These are phyloP conservation scores for Clamator glandarius DNA, from an alignment of 2,797 vertebrate species.

Conservation along the genomic window DNA sequence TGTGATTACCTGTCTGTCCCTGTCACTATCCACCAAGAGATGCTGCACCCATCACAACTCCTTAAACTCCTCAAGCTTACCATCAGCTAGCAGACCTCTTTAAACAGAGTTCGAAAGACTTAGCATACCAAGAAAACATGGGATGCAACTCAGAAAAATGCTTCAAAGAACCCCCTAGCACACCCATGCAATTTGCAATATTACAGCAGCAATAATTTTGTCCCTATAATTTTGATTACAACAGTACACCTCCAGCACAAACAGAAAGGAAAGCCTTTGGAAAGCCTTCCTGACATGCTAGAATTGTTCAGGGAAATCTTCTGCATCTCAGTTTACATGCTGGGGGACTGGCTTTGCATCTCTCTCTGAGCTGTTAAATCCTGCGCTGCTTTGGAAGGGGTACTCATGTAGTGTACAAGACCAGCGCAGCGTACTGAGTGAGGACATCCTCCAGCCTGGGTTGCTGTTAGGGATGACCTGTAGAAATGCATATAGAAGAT, in stretches of 20 bases:
- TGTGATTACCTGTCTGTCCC: neutral
- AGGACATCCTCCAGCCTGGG: neutral
- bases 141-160: neutral
- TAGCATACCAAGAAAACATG: neutral
- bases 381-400: neutral
- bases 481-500: neutral
- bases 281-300: neutral
- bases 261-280: neutral
- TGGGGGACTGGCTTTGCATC: neutral
- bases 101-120: neutral
- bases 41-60: neutral
- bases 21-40: neutral
- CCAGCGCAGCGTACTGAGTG: fast-evolving
- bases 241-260: neutral
- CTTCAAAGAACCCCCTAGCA: neutral
- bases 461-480: fast-evolving
- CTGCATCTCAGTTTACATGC: neutral
- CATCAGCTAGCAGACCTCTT: neutral
- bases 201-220: neutral
- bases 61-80: neutral
- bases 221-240: neutral
- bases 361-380: neutral
- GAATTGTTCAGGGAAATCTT: neutral
- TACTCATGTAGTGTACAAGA: neutral
- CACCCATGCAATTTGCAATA: neutral